Conservation (phyloP, 2,888 invertebrate genomes). For the Drosophila seclusa region DNA sequence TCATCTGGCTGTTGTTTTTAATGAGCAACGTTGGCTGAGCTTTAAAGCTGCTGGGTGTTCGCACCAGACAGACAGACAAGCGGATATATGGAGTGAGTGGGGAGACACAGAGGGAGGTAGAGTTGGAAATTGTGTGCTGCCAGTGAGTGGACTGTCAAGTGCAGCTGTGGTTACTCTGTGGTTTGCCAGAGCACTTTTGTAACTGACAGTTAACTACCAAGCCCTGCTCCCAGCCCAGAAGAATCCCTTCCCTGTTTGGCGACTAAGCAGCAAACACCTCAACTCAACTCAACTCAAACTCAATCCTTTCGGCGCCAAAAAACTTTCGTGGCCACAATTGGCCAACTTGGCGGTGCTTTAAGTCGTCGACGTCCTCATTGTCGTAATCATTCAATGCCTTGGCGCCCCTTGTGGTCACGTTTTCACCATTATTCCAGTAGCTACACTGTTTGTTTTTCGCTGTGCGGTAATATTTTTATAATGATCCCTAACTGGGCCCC, state of each 20-base stretch:
- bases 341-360: slow-evolving; percentile 45
- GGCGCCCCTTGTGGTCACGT: slow-evolving; percentile 71
- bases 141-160: slow-evolving; percentile 61
- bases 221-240: neutral
- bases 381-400: slow-evolving; percentile 58
- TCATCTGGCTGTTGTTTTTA: slow-evolving; percentile 68
- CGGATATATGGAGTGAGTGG: neutral
- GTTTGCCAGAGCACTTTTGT: slow-evolving; percentile 55
- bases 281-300: slow-evolving; percentile 35
- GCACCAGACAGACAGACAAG: slow-evolving; percentile 13
- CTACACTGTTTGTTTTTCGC: slow-evolving; percentile 26
- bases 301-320: slow-evolving; percentile 40
- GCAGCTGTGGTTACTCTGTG: slow-evolving; percentile 58
- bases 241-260: slow-evolving; percentile 2
- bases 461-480: slow-evolving; percentile 72
- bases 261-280: slow-evolving; percentile 43
- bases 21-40: slow-evolving; percentile 57
- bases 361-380: slow-evolving; percentile 26
- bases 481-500: slow-evolving; percentile 60
- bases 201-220: slow-evolving; percentile 28
- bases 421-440: slow-evolving; percentile 68
- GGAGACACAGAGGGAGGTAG: neutral
- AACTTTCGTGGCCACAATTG: slow-evolving; percentile 53
- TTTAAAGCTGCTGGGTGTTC: slow-evolving; percentile 56
- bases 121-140: slow-evolving; percentile 16